Conservation (phyloP, 2,797 vertebrate species). For the Denticeps clupeoides region DNA sequence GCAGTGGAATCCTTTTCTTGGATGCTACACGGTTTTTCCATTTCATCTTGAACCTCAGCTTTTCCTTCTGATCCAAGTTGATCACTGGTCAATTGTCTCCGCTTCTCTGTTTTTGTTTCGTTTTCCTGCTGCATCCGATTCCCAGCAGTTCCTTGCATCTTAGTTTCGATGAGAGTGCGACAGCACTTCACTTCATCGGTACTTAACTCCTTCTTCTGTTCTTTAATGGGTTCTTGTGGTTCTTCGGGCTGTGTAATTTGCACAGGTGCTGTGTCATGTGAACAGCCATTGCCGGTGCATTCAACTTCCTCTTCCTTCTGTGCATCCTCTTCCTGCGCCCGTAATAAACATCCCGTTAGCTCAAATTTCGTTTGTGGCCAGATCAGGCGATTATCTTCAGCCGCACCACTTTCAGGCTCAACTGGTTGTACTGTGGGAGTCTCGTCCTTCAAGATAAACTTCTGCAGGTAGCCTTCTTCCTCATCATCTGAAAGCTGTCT, state of each 20-base stretch:
- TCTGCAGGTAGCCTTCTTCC: conserved; percentile 82
- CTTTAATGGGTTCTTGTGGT: conserved; percentile 21
- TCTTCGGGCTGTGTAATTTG: conserved; percentile 19
- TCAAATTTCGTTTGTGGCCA: conserved; percentile 59
- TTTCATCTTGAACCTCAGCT: neutral
- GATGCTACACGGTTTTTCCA: too few relatives aligned
- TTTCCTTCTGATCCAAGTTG: neutral
- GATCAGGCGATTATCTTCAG: conserved; percentile 35
- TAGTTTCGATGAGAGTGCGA: too few relatives aligned
- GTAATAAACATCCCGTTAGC: conserved; percentile 53
- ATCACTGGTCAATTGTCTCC: too few relatives aligned
- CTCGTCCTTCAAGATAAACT: conserved; percentile 82
- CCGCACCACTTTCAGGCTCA: conserved; percentile 30
- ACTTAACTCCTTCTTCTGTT: conserved; percentile 10
- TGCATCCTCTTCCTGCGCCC: conserved; percentile 30
- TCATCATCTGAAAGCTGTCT: conserved; percentile 73
- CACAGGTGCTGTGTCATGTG: too few relatives aligned
- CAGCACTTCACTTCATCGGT: too few relatives aligned
- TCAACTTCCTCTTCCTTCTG: conserved; percentile 20
- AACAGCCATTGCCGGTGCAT: too few relatives aligned
- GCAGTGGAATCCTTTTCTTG: too few relatives aligned
- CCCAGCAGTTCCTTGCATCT: too few relatives aligned
- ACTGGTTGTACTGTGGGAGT: conserved; percentile 45
- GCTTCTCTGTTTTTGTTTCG: neutral
- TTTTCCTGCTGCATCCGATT: too few relatives aligned